phyloP scores from a whole-genome alignment of 2,888 invertebrate species.

The Caenorhabditis parvicauda region DNA sequence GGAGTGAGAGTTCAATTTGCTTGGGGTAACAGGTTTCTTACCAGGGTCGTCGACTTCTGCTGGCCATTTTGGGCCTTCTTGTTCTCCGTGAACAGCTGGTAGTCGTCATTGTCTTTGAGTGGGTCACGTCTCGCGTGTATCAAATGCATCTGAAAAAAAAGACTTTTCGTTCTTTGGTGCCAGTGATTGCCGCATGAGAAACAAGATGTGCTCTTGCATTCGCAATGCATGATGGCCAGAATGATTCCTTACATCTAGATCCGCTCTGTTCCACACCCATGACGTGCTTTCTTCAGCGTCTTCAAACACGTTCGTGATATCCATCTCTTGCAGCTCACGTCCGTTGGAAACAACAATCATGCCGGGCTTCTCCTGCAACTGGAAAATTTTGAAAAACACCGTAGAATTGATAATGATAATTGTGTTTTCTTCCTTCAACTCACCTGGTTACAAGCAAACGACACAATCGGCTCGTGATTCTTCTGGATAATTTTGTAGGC shows the following conservation, averaged over 20 bases:
- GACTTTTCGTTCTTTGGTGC: too few relatives aligned
- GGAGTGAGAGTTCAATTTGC: not conserved
- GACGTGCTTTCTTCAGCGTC: constrained; percentile 71
- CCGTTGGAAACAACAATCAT: constrained; percentile 85
- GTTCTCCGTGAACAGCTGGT: constrained; percentile 50
- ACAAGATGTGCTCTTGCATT: too few relatives aligned
- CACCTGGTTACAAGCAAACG: constrained; percentile 74
- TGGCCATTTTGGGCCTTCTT: too few relatives aligned
- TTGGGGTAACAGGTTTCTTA: not conserved
- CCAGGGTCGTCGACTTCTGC: too few relatives aligned
- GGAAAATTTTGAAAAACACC: constrained; percentile 9
- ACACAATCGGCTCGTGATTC: constrained; percentile 94
- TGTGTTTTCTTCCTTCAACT: not conserved
- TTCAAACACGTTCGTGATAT: constrained; percentile 85
- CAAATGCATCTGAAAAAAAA: constrained; percentile 20
- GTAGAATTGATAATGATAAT: not conserved
- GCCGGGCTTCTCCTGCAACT: constrained; percentile 75
- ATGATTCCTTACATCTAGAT: constrained; percentile 75
- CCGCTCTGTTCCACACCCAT: constrained; percentile 95
- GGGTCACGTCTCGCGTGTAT: constrained; percentile 24
- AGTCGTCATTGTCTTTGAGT: constrained; percentile 61
- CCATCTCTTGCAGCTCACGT: constrained; percentile 94
- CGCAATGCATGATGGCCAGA: too few relatives aligned
- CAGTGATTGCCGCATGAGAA: too few relatives aligned
- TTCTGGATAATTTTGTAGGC: constrained; percentile 94